Base-by-base conservation (phyloP, 2,797 vertebrate species). In the Phataginus tetradactyla region DNA sequence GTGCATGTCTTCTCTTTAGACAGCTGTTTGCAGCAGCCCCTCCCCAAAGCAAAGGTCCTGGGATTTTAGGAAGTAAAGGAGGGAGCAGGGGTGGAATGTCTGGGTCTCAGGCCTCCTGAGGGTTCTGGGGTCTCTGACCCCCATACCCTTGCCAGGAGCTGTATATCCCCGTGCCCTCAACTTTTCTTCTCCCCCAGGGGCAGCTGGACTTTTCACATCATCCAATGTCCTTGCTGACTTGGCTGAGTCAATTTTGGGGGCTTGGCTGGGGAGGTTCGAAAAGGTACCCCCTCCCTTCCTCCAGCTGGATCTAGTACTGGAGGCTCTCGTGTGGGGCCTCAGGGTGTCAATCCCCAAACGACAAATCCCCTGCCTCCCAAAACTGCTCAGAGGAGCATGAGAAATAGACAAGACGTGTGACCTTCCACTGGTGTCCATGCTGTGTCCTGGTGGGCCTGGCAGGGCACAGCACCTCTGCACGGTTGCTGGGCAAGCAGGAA, bases 351-450 rank as follows among this genome's bases (percentile, higher is more conserved):
- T 90, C 42, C 74, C 45, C 51, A 55, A 42, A 21, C 63, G 49
- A 53, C 39, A 80, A 81, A n/a, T 10, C 12, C 37, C 64, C 55
- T 72, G 8, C 51, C 6, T 27, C 49, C 53, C 13, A 34, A 3
- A 63, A 63, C 23, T 39, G 27, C 32, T 85, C 20, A 23, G 64
- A 77, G 59, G 66, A 90, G 27, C 63, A 53, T 53, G 39, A 71
- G 61, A 87, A 94, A 63, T 69, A 71, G 75, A 66, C 1, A 13
- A 68, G 20, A 55, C 14, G 5, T 53, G 14, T 57, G 27, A 59
- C 34, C n/a, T 64, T 81, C 21, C 11, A 2, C n/a, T 5, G 17
- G 61, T n/a, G 37, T 66, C 14, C 0, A 0, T 5, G 15, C 32
- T 49, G 10, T 0, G 0, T 57, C 14, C 77, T 18, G 3, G 2